Conservation (phyloP, 2,888 invertebrate species). For the Lomographa bimaculata region DNA sequence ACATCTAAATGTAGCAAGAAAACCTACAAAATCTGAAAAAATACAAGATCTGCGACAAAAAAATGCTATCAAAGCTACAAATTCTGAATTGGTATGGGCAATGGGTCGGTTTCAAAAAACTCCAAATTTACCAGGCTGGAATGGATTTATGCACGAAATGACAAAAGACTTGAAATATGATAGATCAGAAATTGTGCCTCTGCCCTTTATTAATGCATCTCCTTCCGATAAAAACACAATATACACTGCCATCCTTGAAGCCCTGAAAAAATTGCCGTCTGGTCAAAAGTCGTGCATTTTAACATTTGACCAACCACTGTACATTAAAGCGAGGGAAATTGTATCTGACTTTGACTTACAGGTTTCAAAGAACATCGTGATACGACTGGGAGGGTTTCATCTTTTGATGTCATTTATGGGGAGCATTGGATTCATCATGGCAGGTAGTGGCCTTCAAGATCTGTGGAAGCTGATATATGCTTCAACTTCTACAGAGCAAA, state of each 20-base stretch:
- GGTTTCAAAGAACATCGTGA: conserved; percentile 31
- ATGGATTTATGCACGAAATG: conserved; percentile 45
- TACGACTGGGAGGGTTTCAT: conserved; percentile 53
- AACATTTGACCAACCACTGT: conserved; percentile 50
- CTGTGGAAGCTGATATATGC: conserved; percentile 34
- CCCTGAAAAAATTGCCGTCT: conserved; percentile 27
- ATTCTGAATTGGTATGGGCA: too few species aligned
- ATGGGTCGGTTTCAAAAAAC: too few species aligned
- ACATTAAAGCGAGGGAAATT: conserved; percentile 46
- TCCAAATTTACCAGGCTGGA: conserved; percentile 45
- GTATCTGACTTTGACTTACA: conserved; percentile 27
- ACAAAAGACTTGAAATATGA: too few species aligned
- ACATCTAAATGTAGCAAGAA: too few species aligned
- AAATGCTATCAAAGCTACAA: too few species aligned
- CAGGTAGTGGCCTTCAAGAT: conserved; percentile 44
- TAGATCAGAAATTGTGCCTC: conserved; percentile 38
- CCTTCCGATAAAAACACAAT: conserved; percentile 44
- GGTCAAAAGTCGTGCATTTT: conserved; percentile 32
- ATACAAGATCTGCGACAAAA: too few species aligned
- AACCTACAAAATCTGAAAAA: too few species aligned
- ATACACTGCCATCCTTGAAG: conserved; percentile 39
- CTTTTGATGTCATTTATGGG: conserved; percentile 41
- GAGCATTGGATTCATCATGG: conserved; percentile 41
- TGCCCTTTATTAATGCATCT: conserved; percentile 49
- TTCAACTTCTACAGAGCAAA: conserved; percentile 45